Evolutionary conservation across 1,140 invertebrate genomes (phyloP), one percentile per base, ranked within the genome.

Genomic region (Alviniconcha marisindica): DNA sequence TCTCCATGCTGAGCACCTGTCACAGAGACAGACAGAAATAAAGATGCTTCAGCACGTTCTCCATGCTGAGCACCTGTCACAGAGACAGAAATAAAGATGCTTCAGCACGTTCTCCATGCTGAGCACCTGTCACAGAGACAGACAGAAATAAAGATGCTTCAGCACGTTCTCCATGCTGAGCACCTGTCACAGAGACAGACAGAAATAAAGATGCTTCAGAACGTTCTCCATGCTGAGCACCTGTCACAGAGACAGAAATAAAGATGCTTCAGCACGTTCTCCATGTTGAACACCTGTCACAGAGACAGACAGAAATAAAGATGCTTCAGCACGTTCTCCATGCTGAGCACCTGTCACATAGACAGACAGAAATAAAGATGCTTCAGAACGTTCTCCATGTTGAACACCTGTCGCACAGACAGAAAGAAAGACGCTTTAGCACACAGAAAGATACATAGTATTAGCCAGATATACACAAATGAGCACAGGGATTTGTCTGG

Each of bases 271-370:
- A 99, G 91, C 18, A 98, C 95, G 69, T 96, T 94, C 90, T 96
- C 94, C 93, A 99, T 90, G 60, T 90, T 85, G 44, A 85, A 63
- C 2, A 93, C 89, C 90, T 92, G 81, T 3, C 82, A 82, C 33
- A 85, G 5, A n/a, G 7, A 63, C n/a, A n/a, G n/a, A n/a, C n/a
- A n/a, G n/a, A n/a, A n/a, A n/a, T n/a, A n/a, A n/a, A n/a, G n/a
- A n/a, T n/a, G 95, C 89, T 96, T 95, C n/a, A 99, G 91, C 18
- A 98, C 95, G 69, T 96, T 94, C 90, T 96, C 94, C 93, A 99
- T 90, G 60, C 89, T 85, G 44, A 85, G 56, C 2, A 93, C 89
- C 90, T 92, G 81, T 3, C 82, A 82, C 33, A 85, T 24, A n/a
- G 7, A 63, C n/a, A n/a, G n/a, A n/a, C n/a, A n/a, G n/a, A n/a